These are phyloP conservation scores for Sinopyrophorus schimmeli DNA, from an alignment of 2,888 invertebrate species.

Conservation along the genomic window DNA sequence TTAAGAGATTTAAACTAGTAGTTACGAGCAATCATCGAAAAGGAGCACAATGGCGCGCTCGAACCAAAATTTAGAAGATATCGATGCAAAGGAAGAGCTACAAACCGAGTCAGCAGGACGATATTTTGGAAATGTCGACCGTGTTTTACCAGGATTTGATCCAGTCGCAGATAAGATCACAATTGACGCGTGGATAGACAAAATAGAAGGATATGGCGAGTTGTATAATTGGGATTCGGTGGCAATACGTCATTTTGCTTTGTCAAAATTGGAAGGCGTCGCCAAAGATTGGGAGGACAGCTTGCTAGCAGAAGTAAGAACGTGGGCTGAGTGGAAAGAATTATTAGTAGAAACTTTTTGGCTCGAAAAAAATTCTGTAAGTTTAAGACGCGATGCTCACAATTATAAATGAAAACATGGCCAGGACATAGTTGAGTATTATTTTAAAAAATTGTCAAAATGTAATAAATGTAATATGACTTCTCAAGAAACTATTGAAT, in stretches of 20 bases:
- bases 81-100: too few relatives aligned
- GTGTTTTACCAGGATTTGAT: constrained; percentile 15
- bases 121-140: constrained; percentile 9
- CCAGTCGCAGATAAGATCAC: constrained; percentile 19
- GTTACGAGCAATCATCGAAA: too few relatives aligned
- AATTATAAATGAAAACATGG: constrained; percentile 26
- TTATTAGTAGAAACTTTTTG: too few relatives aligned
- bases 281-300: constrained; percentile 35
- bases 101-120: too few relatives aligned
- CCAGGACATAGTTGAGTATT: constrained; percentile 35
- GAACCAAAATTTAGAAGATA: too few relatives aligned
- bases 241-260: constrained; percentile 30
- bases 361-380: constrained; percentile 2
- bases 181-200: constrained; percentile 26
- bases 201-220: constrained; percentile 23
- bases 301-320: constrained; percentile 10
- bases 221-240: constrained; percentile 32
- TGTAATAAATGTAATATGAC: constrained; percentile 36
- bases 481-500: too few relatives aligned
- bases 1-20: too few relatives aligned
- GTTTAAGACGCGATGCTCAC: constrained; percentile 25
- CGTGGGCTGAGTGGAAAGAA: constrained; percentile 22
- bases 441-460: constrained; percentile 37
- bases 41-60: too few relatives aligned
- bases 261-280: constrained; percentile 33